Base-by-base conservation (phyloP, 2,113 vertebrate species). In the Hemibates koningsi region DNA sequence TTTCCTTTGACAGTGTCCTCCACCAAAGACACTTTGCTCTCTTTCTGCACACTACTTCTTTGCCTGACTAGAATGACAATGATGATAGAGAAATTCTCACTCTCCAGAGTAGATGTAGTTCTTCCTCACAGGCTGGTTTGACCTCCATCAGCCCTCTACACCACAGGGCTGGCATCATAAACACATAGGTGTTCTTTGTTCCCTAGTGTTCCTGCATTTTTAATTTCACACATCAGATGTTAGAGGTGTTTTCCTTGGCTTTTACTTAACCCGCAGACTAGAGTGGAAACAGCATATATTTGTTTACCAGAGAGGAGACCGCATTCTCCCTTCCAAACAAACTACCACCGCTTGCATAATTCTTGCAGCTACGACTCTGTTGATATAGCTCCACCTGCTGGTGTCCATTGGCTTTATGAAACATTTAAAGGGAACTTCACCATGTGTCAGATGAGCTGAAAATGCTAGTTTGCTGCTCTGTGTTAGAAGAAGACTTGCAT, bases 1-100 rank as follows among this genome's bases (percentile, higher is more conserved):
- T 21, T 73, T 89, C 36, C 81, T n/a, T 59, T 21, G 34, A 34
- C 52, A 59, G 29, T 91, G 88, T 87, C 90, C 94, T 91, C 57
- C 54, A 73, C 71, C 84, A 88, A 87, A 92, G 78, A 90, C 82
- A 83, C 61, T 88, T 84, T 57, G 43, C 63, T 86, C 34, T 87
- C 88, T 81, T 89, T 88, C 52, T 90, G 89, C 83, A 81, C 78
- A 81, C 88, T 82, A 53, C 88, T 90, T 91, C 82, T 89, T 90
- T 91, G 84, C 91, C 92, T 95, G 92, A 94, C 85, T 87, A 90
- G 94, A 94, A 95, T 94, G 94, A 78, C 90, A 95, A 95, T 91
- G 88, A 89, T 83, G 82, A 87, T 34, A 80, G 78, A 92, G 29
- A 87, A 78, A 89, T 87, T 81, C 34, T 86, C 3, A 38, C 82